A percentile compares a stretch with the other conserved stretches of the same genome.
phyloP scores from a whole-genome alignment of 2,113 vertebrate genomes.

The Egretta garzetta region DNA sequence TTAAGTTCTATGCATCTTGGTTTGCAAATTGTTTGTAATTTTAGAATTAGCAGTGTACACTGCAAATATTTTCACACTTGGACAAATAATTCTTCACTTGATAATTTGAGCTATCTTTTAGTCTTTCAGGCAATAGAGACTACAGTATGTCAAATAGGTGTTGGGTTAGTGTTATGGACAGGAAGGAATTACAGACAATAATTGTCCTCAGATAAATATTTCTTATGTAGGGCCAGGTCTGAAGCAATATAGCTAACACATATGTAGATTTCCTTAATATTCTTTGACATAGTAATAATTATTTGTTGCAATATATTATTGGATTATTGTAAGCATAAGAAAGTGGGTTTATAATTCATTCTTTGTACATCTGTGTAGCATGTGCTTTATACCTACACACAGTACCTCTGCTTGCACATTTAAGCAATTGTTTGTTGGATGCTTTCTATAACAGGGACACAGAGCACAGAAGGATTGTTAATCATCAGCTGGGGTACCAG shows the following conservation, averaged over 20 bases:
- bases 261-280: not conserved
- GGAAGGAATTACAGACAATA: not conserved
- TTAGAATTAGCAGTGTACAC: not conserved
- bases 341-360: not conserved
- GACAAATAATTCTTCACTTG: not conserved
- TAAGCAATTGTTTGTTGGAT: not conserved
- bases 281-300: not conserved
- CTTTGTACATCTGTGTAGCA: not conserved
- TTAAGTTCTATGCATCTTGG: not conserved
- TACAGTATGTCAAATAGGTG: not conserved
- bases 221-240: not conserved
- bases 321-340: not conserved
- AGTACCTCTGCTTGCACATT: not conserved
- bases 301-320: not conserved
- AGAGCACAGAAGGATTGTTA: slow-evolving; percentile 49
- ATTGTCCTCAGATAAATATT: not conserved
- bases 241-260: not conserved
- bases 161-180: not conserved
- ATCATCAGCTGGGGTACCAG: slow-evolving; percentile 65
- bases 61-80: not conserved
- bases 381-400: not conserved
- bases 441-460: not conserved
- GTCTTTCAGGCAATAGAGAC: not conserved
- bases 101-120: not conserved
- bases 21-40: not conserved